Conservation (phyloP, 2,797 vertebrate species). For the Chiroxiphia lanceolata region DNA sequence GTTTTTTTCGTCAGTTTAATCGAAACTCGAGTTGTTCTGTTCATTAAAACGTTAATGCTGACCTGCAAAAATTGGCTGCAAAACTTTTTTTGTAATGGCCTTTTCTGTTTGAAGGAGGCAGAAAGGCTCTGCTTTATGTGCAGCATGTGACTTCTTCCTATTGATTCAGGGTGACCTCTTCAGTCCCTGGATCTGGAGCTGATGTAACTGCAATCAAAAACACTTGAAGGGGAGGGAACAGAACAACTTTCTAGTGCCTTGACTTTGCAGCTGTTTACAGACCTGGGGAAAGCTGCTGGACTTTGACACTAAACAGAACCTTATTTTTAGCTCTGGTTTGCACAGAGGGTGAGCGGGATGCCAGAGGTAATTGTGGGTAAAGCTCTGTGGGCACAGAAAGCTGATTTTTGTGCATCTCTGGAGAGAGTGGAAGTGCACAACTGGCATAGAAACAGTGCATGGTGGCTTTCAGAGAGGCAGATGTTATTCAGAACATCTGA, state of each 20-base stretch:
- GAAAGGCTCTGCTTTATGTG: neutral
- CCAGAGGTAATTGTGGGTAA: neutral
- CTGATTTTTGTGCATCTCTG: neutral
- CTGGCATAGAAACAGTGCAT: fast-evolving
- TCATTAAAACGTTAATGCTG: neutral
- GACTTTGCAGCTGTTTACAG: neutral
- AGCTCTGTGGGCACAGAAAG: neutral
- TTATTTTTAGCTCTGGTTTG: fast-evolving
- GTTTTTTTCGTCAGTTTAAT: neutral
- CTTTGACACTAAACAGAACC: neutral
- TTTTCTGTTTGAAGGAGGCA: neutral
- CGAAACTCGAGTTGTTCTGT: neutral
- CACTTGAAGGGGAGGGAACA: neutral
- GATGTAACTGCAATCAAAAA: neutral
- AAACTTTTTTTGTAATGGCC: too few species aligned
- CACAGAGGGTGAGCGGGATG: neutral
- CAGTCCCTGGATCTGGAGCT: neutral
- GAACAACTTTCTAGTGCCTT: neutral
- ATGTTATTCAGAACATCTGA: neutral
- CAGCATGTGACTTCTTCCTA: neutral
- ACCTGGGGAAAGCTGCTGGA: neutral
- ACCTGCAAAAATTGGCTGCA: neutral
- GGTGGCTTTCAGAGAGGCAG: neutral
- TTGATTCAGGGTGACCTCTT: constrained; percentile 9
- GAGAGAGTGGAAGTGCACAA: neutral